These are phyloP conservation scores for Palythoa caribaeorum DNA, from an alignment of 92 coral and sea anemone species.

Conservation along the genomic window DNA sequence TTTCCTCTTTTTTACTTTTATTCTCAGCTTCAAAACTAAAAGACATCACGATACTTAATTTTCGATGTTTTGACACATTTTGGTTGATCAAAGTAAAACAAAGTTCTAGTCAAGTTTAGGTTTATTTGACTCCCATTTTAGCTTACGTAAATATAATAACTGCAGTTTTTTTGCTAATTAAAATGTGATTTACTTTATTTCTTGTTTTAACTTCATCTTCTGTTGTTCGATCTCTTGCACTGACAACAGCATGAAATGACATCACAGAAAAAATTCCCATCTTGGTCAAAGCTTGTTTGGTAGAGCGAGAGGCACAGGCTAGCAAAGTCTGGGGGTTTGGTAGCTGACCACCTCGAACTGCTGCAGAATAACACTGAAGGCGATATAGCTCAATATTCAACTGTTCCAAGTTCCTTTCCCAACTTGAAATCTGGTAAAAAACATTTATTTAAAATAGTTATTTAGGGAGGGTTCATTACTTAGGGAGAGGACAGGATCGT, in stretches of 20 bases:
- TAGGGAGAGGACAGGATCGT: no score
- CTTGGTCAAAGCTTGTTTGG: constrained; percentile 89
- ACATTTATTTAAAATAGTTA: neutral
- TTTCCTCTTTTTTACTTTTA: no score
- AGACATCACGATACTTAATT: no score
- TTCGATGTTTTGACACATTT: no score
- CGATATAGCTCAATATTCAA: constrained; percentile 80
- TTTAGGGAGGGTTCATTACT: no score
- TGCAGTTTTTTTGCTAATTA: no score
- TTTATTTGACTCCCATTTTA: no score
- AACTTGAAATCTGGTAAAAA: constrained; percentile 82
- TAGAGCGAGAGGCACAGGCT: constrained; percentile 88
- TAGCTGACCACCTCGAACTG: constrained; percentile 84
- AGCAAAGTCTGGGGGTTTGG: constrained; percentile 96
- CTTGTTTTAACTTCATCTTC: constrained; percentile 81
- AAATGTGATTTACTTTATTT: constrained; percentile 23
- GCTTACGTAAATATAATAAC: no score
- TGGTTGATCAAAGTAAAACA: no score
- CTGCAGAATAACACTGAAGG: constrained; percentile 91
- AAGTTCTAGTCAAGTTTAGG: no score
- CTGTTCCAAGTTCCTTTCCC: constrained; percentile 95
- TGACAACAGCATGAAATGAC: constrained; percentile 94
- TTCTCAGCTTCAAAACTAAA: no score
- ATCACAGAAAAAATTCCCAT: constrained; percentile 93
- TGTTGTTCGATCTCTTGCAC: constrained; percentile 84